These are phyloP conservation scores for Todus mexicanus DNA, from an alignment of 2,797 vertebrate genomes.

Conservation along the genomic window DNA sequence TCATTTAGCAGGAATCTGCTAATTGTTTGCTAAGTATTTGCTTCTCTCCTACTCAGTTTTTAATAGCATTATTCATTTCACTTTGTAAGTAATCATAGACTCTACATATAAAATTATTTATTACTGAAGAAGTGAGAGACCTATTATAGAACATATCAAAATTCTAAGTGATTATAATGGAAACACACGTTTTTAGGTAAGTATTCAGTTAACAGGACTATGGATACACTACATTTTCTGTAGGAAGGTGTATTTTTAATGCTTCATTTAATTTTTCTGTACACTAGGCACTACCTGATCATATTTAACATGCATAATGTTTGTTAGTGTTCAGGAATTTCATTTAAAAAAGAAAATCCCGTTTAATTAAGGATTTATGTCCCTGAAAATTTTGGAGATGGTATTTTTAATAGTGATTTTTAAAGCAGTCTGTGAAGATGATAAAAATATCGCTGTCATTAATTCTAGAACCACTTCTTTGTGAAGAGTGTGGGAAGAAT, in stretches of 20 bases:
- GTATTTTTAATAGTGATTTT: background rate
- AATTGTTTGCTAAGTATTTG: conserved; percentile 38
- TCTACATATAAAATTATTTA: background rate
- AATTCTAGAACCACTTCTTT: background rate
- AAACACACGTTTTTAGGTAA: background rate
- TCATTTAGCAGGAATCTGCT: conserved; percentile 15
- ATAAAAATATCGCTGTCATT: background rate
- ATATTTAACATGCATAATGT: background rate
- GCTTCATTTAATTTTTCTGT: background rate
- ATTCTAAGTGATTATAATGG: background rate
- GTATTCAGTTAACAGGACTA: background rate
- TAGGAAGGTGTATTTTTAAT: background rate
- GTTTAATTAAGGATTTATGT: background rate
- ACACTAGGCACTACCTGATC: background rate
- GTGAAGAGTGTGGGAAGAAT: background rate
- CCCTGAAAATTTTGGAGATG: background rate
- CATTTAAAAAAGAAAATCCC: background rate
- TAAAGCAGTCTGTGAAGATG: background rate
- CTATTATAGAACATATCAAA: conserved; percentile 21
- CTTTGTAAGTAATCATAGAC: conserved; percentile 10
- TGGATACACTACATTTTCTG: background rate
- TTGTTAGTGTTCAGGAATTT: background rate
- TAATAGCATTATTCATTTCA: conserved; percentile 25
- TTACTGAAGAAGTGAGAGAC: background rate
- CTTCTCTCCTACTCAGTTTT: conserved; percentile 22